These are phyloP conservation scores for Drymodes brunneopygia DNA, from an alignment of 2,113 vertebrate species.

Conservation along the genomic window DNA sequence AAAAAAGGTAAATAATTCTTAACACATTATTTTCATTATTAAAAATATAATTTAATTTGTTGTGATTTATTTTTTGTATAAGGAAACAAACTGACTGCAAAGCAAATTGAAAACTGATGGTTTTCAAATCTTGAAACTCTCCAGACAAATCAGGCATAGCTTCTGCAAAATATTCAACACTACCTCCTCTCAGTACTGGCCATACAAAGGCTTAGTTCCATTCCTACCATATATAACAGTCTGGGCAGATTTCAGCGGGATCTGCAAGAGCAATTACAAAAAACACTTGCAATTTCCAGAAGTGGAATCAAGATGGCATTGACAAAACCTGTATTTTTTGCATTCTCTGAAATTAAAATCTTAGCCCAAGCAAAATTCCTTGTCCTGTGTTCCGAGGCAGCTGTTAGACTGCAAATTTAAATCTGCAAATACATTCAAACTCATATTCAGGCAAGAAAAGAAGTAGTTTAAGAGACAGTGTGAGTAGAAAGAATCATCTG, in stretches of 20 bases:
- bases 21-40: background rate
- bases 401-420: background rate
- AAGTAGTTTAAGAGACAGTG: background rate
- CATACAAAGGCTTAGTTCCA: background rate
- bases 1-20: background rate
- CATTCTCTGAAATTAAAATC: background rate
- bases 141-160: background rate
- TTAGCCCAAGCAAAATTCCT: background rate
- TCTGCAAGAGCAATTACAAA: background rate
- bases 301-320: background rate
- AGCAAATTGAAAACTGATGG: background rate
- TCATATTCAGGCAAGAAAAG: background rate
- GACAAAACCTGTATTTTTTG: background rate
- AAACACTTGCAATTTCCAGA: background rate
- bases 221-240: background rate
- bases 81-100: background rate
- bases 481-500: background rate
- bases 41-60: slow-evolving; percentile 23
- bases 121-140: slow-evolving; percentile 30
- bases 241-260: background rate
- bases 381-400: background rate
- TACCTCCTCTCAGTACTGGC: background rate
- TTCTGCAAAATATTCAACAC: background rate
- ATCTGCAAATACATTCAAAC: background rate
- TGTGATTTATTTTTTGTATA: background rate